Conservation (phyloP, 1,140 invertebrate genomes). For the Lordiphosa stackelbergi region DNA sequence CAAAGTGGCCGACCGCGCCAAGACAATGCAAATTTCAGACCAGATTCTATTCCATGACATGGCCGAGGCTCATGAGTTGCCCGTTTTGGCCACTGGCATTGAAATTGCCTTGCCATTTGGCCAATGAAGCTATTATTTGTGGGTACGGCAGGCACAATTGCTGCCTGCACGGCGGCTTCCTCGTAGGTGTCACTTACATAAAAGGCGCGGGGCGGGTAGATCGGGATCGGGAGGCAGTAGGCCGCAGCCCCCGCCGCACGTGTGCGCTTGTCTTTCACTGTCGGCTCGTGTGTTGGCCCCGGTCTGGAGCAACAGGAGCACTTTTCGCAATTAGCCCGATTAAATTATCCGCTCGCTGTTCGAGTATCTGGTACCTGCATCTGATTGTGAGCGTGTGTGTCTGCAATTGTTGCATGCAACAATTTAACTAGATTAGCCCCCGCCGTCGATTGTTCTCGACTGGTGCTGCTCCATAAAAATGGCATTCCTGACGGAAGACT, state of each 20-base stretch:
- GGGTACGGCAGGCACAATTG: slow-evolving; percentile 48
- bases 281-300: slow-evolving; percentile 19
- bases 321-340: slow-evolving; percentile 68
- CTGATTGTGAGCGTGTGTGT: slow-evolving; percentile 20
- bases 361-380: slow-evolving; percentile 42
- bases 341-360: slow-evolving; percentile 50
- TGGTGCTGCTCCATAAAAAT: slow-evolving; percentile 61
- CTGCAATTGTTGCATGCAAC: slow-evolving; percentile 69
- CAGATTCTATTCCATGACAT: slow-evolving; percentile 64
- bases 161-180: slow-evolving; percentile 29
- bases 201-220: slow-evolving; percentile 27
- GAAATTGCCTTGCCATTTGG: slow-evolving; percentile 33
- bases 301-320: slow-evolving; percentile 59
- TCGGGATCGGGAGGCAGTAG: slow-evolving; percentile 1
- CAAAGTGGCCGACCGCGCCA: slow-evolving; percentile 20
- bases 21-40: slow-evolving; percentile 70
- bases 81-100: slow-evolving; percentile 51
- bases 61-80: slow-evolving; percentile 25
- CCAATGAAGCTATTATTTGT: slow-evolving; percentile 74
- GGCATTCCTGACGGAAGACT: slow-evolving; percentile 71
- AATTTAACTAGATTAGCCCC: slow-evolving; percentile 69
- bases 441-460: slow-evolving; percentile 60
- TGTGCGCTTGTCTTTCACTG: slow-evolving; percentile 63
- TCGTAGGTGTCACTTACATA: slow-evolving; percentile 67
- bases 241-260: slow-evolving; percentile 49